Conservation (phyloP, 2,113 vertebrate species). For the Platysternon megacephalum region DNA sequence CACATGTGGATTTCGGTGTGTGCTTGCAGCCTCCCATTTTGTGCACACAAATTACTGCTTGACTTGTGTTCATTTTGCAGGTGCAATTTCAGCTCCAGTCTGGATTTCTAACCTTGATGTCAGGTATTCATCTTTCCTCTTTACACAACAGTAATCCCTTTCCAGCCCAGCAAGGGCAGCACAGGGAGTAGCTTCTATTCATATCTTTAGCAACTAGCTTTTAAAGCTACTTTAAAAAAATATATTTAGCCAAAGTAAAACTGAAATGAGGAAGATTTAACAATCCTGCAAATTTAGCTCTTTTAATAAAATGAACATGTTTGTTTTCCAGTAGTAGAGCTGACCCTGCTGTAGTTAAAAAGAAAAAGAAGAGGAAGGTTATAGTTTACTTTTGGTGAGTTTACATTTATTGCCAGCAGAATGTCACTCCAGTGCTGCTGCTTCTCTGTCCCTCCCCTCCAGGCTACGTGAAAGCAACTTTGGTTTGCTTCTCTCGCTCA, state of each 20-base stretch:
- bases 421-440: constrained; percentile 58
- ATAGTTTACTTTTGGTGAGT: constrained; percentile 67
- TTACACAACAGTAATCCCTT: accelerated
- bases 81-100: neutral
- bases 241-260: neutral
- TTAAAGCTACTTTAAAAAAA: neutral
- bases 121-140: neutral
- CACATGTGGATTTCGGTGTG: neutral
- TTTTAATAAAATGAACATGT: constrained; percentile 28
- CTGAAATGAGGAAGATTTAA: neutral
- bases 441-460: constrained; percentile 56
- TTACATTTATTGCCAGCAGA: constrained; percentile 53
- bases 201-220: neutral
- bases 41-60: neutral
- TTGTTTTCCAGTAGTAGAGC: constrained; percentile 49
- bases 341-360: neutral
- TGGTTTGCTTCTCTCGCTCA: constrained; percentile 74
- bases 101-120: neutral
- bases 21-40: neutral
- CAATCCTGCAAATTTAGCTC: neutral
- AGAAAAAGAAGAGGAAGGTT: constrained; percentile 32
- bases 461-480: constrained; percentile 73
- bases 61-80: neutral
- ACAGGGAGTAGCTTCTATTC: neutral
- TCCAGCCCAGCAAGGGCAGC: neutral